Base-by-base conservation (phyloP, 2,797 vertebrate genomes). In the Synaphobranchus kaupii region DNA sequence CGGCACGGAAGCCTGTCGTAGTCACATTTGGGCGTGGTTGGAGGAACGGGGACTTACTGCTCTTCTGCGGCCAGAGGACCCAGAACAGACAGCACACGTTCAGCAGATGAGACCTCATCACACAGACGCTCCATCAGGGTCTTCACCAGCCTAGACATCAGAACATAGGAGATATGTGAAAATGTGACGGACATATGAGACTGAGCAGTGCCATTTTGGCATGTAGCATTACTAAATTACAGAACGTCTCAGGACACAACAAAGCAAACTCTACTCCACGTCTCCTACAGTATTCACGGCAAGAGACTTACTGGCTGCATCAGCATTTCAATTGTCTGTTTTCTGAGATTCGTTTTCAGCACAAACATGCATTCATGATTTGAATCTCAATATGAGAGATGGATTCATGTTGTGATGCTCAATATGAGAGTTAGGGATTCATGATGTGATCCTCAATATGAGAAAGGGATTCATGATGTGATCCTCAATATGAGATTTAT, bases 131-230 rank as follows among this genome's bases (percentile, higher is more conserved):
- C 90, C 84, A 95, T 48, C 89, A 97, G 84, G n/a, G 89, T 90
- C 91, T 94, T 93, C 87, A 95, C 89, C 90, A 96, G 93, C 44
- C 96, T 97, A 92, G 47, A 88, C 83, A 89, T 31, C 28, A 44
- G 50, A 28, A 84, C 7, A 84, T 44, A 47, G 9, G 39, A 22
- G 34, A 20, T 34, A 25, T 13, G 39, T 17, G 39, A 34, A 81
- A 10, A 81, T 1, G 15, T 20, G 39, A 34, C 39, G 34, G 20
- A 44, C 63, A 66, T 25, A 15, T 2, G 66, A 39, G 71, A 76
- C 63, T 68, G 31, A 15, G 28, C 2, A 81, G 44, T 25, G 44
- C 78, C 22, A 1, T 81, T n/a, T 3, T 48, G 25, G 44, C 47
- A 81, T n/a, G 9, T 10, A 48, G 78, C 17, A 25, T 48, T 25